Evolutionary conservation across 2,797 vertebrate genomes (phyloP).

Genomic region (Chelidonichthys spinosus): DNA sequence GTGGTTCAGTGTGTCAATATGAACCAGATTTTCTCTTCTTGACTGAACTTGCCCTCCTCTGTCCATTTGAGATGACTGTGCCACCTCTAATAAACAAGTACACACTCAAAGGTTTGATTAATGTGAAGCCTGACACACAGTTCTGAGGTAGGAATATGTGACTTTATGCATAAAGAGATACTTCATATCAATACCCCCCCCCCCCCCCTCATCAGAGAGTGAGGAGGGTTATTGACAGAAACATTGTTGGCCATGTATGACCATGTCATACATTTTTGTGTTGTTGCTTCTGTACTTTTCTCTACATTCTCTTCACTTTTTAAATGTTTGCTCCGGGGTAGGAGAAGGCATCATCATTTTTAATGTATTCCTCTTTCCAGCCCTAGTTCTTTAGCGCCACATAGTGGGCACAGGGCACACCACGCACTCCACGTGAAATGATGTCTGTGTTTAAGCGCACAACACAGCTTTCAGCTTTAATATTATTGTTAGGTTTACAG

Average conservation of each 20-base stretch:
- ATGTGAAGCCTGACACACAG: background rate
- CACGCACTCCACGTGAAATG: too few relatives aligned
- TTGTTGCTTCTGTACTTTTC: too few relatives aligned
- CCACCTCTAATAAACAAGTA: background rate
- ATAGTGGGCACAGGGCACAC: too few relatives aligned
- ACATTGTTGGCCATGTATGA: too few relatives aligned
- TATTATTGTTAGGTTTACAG: background rate
- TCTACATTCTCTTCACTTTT: too few relatives aligned
- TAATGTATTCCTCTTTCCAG: too few relatives aligned
- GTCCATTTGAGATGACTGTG: background rate
- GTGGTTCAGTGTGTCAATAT: background rate
- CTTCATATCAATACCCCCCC: background rate
- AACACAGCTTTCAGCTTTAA: too few relatives aligned
- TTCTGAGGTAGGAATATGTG: background rate
- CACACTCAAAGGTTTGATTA: background rate
- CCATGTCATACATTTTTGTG: too few relatives aligned
- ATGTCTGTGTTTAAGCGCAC: too few relatives aligned
- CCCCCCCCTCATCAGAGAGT: background rate
- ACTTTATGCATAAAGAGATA: background rate
- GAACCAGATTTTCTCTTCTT: background rate
- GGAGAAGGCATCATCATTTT: too few relatives aligned
- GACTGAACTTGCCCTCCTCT: background rate
- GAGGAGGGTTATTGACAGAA: background rate
- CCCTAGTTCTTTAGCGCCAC: too few relatives aligned
- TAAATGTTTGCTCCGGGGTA: too few relatives aligned